Percentiles rank a stretch among this genome's conserved stretches.
These are phyloP conservation scores for Tuberolachnus salignus DNA, from an alignment of 2,888 invertebrate species.

Conservation along the genomic window DNA sequence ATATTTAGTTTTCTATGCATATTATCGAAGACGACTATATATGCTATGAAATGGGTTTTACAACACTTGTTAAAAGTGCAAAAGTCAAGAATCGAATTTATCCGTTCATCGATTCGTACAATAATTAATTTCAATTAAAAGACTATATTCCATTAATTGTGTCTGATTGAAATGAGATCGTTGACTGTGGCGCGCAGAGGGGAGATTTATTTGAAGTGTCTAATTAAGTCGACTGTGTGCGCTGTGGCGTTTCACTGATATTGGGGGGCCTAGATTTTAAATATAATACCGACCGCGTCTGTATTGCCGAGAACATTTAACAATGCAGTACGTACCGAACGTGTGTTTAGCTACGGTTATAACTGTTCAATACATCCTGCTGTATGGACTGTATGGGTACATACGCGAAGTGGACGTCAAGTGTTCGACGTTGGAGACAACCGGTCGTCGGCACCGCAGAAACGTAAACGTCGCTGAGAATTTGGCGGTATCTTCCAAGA, in stretches of 20 bases:
- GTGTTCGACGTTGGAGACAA: slow-evolving; percentile 16
- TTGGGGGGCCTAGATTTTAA: slow-evolving; percentile 4
- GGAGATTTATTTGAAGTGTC: slow-evolving; percentile 31
- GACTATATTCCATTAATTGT: slow-evolving; percentile 37
- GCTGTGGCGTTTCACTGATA: slow-evolving; percentile 11
- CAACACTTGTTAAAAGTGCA: no score
- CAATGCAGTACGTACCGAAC: slow-evolving; percentile 47
- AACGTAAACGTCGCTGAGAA: slow-evolving; percentile 41
- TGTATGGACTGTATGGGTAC: slow-evolving; percentile 46
- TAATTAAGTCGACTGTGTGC: slow-evolving; percentile 5
- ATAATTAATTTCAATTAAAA: slow-evolving; percentile 46
- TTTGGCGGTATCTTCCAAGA: slow-evolving; percentile 30
- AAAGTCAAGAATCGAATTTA: no score
- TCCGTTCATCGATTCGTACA: slow-evolving; percentile 15
- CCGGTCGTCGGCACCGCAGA: slow-evolving; percentile 5
- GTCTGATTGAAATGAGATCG: slow-evolving; percentile 39
- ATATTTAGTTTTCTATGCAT: no score
- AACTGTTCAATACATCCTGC: slow-evolving; percentile 37
- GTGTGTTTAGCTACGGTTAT: slow-evolving; percentile 47
- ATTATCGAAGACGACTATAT: no score
- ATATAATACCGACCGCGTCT: slow-evolving; percentile 8
- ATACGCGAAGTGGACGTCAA: slow-evolving; percentile 35
- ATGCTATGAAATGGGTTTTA: no score
- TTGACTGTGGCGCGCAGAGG: slow-evolving; percentile 20
- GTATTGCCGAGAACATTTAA: background rate